Evolutionary conservation across 2,888 invertebrate genomes (phyloP), one percentile per base, ranked within the genome.

Genomic region (Luperina nickerlii): DNA sequence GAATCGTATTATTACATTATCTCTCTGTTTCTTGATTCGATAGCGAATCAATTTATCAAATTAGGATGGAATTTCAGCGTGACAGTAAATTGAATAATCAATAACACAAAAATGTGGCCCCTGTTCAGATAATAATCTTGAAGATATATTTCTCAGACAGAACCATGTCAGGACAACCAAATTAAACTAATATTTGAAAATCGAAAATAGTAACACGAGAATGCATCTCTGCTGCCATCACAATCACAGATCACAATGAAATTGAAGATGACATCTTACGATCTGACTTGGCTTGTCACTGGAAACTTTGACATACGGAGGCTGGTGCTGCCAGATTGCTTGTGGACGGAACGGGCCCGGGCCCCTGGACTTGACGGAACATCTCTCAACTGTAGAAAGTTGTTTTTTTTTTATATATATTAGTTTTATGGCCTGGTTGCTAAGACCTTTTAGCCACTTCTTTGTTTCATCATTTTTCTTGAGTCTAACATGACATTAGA

Each of bases 1-100:
- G 42, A 71, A 78, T 72, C 42, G 69, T 78, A 76, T 63, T 74
- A 85, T 78, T 78, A 83, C 78, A 88, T 81, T 76, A 88, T 85
- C 72, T 62, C 15, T 67, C 68, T 68, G 42, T 72, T 68, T 42
- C 63, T 73, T 82, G 72, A 67, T 71, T 79, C 76, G 77, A 79
- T 81, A 80, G 38, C 74, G 82, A 77, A 79, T 65, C 38, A 80
- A 80, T 85, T 76, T 76, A 72, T 70, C 57, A 87, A 79, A 78
- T 51, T 74, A 78, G 15, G 78, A 32, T 77, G 54, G 13, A 74
- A 62, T 66, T 74, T 63, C n/a, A 57, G 69, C 45, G 54, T 67
- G 63, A 11, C 78, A 67, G 54, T 63, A 65, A n/a, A 70, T 67
- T 63, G 6, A 63, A 54, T 83, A 70, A 42, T 38, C 32, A 71